Conservation (phyloP, 2,797 vertebrate species). For the Lophius americanus region DNA sequence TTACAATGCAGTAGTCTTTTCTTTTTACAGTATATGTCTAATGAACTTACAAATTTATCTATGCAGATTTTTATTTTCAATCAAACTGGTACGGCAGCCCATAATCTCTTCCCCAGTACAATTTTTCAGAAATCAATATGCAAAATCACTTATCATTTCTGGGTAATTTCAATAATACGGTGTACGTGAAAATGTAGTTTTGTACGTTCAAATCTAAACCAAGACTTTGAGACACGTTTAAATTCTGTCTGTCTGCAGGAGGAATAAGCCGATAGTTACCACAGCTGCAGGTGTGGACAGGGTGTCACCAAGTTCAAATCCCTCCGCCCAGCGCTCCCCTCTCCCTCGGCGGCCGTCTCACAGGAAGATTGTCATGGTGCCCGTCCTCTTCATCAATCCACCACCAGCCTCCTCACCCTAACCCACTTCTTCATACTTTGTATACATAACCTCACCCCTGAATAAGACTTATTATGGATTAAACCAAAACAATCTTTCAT, state of each 20-base stretch:
- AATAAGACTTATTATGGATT: constrained; percentile 14
- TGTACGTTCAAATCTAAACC: not conserved
- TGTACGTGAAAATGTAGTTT: not conserved
- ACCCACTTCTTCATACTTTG: constrained; percentile 24
- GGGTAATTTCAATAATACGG: too few species aligned
- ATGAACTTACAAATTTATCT: too few species aligned
- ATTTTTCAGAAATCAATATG: too few species aligned
- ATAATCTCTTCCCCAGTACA: too few species aligned
- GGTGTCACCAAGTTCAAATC: constrained; percentile 76
- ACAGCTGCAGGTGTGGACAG: constrained; percentile 90
- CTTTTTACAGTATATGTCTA: too few species aligned
- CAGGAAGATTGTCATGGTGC: constrained; percentile 25
- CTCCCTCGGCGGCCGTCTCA: constrained; percentile 61
- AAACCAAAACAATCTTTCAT: constrained; percentile 22
- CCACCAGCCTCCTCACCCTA: constrained; percentile 16
- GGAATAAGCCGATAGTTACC: constrained; percentile 76
- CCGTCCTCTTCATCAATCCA: constrained; percentile 20
- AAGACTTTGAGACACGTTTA: not conserved
- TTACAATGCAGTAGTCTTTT: too few species aligned
- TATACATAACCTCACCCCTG: constrained; percentile 46
- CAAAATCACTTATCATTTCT: too few species aligned
- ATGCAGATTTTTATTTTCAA: too few species aligned
- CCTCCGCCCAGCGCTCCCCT: constrained; percentile 64
- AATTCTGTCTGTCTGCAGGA: constrained; percentile 57
- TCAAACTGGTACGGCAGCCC: too few species aligned